Evolutionary conservation across 2,113 vertebrate species (phyloP).

Genomic region (Nothoprocta pentlandii): DNA sequence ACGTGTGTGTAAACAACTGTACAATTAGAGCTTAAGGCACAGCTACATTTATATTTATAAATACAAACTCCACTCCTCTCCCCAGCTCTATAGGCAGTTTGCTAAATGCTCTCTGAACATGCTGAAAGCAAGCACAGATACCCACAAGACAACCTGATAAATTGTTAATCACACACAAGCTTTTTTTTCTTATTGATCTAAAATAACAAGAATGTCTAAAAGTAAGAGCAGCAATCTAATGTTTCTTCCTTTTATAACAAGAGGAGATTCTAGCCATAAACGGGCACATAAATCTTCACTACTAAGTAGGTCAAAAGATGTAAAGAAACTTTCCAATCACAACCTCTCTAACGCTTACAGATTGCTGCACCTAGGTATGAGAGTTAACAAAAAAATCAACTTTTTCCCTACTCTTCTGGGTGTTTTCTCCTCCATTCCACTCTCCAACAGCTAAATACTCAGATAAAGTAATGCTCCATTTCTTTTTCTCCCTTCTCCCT

Average conservation of each 20-base stretch:
- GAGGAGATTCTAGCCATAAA: constrained; percentile 50
- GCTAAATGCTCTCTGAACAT: background rate
- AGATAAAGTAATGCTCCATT: background rate
- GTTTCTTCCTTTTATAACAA: constrained; percentile 61
- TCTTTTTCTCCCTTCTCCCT: background rate
- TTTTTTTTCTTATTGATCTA: constrained; percentile 21
- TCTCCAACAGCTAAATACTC: background rate
- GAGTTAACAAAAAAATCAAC: too few relatives aligned
- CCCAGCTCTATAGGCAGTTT: background rate
- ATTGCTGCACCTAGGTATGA: background rate
- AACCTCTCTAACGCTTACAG: constrained; percentile 13
- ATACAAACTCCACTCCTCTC: background rate
- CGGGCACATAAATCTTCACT: constrained; percentile 60
- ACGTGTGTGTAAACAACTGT: background rate
- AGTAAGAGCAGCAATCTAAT: constrained; percentile 25
- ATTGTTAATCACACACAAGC: constrained; percentile 24
- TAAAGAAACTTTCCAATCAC: constrained; percentile 57
- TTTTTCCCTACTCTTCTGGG: background rate
- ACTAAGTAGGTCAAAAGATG: constrained; percentile 58
- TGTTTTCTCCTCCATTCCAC: background rate
- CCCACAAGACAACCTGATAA: constrained; percentile 10
- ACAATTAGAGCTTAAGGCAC: background rate
- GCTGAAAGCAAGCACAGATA: background rate
- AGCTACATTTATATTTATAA: background rate
- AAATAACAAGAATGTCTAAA: constrained; percentile 37